A percentile compares a stretch with the other conserved stretches of the same genome.
phyloP scores from a whole-genome alignment of 2,888 invertebrate genomes.

The Yponomeuta plumbellus region DNA sequence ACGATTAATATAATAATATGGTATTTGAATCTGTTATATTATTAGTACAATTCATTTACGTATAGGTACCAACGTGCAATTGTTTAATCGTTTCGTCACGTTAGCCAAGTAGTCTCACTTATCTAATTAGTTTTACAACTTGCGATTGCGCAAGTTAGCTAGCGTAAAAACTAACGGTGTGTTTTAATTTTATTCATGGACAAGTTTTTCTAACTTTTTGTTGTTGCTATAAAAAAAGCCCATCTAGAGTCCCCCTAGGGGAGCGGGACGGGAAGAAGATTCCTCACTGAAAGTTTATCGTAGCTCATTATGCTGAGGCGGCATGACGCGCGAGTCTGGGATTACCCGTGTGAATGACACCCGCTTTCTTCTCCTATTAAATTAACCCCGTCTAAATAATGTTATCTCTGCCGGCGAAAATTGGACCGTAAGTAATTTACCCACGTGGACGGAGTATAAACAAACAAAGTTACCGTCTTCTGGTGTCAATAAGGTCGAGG shows the following conservation, averaged over 20 bases:
- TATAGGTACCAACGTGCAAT: background rate
- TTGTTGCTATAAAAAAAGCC: background rate
- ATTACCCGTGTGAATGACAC: slow-evolving; percentile 10
- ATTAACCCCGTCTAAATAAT: slow-evolving; percentile 3
- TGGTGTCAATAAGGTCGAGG: background rate
- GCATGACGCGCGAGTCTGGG: slow-evolving; percentile 28
- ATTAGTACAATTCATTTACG: background rate
- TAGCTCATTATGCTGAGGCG: slow-evolving; percentile 32
- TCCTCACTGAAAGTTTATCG: slow-evolving; percentile 68
- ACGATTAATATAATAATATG: background rate
- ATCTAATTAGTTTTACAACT: background rate
- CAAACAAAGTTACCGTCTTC: background rate
- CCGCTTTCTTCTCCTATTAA: slow-evolving; percentile 1
- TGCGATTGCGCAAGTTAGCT: background rate
- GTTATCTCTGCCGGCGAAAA: background rate
- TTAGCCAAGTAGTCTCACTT: background rate
- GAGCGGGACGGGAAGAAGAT: slow-evolving; percentile 21
- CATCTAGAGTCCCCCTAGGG: background rate
- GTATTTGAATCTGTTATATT: background rate
- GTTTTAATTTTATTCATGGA: background rate
- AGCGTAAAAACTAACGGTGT: background rate
- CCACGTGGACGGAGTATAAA: background rate
- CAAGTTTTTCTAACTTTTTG: background rate
- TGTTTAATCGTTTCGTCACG: background rate
- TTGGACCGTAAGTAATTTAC: background rate